Conservation (phyloP, 2,797 vertebrate species). For the Momotus momota region DNA sequence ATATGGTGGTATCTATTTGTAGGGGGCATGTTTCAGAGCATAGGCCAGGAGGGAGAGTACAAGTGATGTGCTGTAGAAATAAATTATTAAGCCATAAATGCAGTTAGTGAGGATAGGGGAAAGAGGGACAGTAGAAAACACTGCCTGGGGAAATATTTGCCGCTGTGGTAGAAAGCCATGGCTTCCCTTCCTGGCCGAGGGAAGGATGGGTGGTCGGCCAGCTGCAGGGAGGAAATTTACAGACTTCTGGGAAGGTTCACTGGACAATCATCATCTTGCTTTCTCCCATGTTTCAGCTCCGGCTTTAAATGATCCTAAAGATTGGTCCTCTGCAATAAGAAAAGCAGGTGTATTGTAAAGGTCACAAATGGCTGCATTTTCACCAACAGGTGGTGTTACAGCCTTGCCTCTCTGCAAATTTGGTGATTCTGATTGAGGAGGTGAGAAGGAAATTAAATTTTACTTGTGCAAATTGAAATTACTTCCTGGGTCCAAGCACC, state of each 20-base stretch:
- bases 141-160: background rate
- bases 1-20: background rate
- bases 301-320: background rate
- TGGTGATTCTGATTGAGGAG: background rate
- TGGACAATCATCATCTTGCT: background rate
- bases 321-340: background rate
- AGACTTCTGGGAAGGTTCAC: background rate
- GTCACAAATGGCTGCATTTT: background rate
- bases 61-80: background rate
- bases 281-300: background rate
- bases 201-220: rapidly evolving
- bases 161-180: background rate
- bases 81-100: background rate
- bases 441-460: background rate
- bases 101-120: background rate
- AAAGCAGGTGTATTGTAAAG: background rate
- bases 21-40: background rate
- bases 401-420: background rate
- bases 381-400: background rate
- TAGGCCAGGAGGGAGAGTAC: background rate
- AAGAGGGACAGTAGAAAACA: background rate
- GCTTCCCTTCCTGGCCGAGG: background rate
- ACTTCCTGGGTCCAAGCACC: background rate
- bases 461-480: background rate
- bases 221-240: background rate